Evolutionary conservation across 2,797 vertebrate species (phyloP).

Genomic region (Zalophus californianus): DNA sequence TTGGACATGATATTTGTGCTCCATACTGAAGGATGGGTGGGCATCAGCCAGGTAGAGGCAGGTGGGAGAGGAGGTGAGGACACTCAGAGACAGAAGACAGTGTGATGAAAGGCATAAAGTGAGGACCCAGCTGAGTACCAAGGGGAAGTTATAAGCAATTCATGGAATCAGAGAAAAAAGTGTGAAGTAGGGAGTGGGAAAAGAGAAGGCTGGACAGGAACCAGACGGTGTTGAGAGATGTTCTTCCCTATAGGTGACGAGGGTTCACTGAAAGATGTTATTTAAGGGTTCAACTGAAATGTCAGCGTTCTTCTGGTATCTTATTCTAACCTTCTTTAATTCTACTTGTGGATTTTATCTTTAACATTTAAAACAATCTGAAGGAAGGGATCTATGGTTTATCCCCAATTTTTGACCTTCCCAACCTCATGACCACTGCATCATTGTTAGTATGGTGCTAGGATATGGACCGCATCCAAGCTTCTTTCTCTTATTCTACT

Average conservation of each 20-base stretch:
- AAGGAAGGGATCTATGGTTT: conserved; percentile 7
- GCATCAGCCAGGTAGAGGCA: background rate
- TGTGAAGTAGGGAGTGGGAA: background rate
- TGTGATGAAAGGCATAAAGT: background rate
- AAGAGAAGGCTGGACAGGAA: background rate
- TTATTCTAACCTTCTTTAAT: conserved; percentile 29
- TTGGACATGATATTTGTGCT: conserved; percentile 1
- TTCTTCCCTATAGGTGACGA: background rate
- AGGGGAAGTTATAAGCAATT: background rate
- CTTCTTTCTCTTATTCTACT: background rate
- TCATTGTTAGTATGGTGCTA: background rate
- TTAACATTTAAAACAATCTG: background rate
- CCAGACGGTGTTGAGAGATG: background rate
- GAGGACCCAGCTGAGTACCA: background rate
- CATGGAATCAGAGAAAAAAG: background rate
- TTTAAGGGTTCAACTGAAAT: background rate
- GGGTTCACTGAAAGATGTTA: background rate
- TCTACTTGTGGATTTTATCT: background rate
- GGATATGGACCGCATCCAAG: background rate
- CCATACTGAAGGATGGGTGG: conserved; percentile 28
- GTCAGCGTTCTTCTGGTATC: background rate
- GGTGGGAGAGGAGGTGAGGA: background rate
- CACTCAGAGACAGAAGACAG: background rate
- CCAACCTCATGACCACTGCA: background rate
- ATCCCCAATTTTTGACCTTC: background rate